These are phyloP conservation scores for Callimico goeldii DNA, from an alignment of 2,797 vertebrate genomes.

Conservation along the genomic window DNA sequence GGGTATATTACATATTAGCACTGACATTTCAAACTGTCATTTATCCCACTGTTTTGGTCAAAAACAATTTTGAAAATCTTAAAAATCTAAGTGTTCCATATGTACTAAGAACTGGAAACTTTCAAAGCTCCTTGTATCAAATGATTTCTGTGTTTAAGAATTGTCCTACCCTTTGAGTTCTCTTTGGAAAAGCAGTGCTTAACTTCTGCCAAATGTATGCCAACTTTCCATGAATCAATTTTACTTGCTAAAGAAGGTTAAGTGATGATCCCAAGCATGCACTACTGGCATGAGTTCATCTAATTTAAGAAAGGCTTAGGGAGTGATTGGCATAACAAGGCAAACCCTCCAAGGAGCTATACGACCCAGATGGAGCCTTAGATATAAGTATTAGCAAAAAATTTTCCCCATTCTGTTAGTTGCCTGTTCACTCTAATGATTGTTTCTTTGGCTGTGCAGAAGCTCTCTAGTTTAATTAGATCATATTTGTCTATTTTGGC, in stretches of 20 bases:
- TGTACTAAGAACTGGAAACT: conserved; percentile 8
- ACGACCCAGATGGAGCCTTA: background rate
- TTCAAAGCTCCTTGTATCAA: conserved; percentile 7
- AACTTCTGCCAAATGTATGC: background rate
- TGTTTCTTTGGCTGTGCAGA: too few relatives aligned
- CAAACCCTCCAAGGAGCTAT: background rate
- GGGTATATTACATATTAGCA: conserved; percentile 47
- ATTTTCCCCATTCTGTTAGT: too few relatives aligned
- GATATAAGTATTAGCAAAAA: background rate
- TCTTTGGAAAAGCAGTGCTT: conserved; percentile 33
- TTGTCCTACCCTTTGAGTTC: conserved; percentile 8
- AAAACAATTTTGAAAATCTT: conserved; percentile 43
- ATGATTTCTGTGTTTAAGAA: background rate
- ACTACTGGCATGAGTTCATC: background rate
- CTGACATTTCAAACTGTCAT: conserved; percentile 43
- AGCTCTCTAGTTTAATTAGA: too few relatives aligned
- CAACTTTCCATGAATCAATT: background rate
- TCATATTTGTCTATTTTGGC: too few relatives aligned
- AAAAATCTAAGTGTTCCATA: background rate
- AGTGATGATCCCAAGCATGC: background rate
- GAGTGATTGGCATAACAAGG: background rate
- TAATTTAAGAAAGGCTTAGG: background rate
- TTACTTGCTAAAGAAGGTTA: background rate
- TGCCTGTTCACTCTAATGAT: too few relatives aligned
- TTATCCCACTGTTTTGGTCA: conserved; percentile 56